phyloP scores from a whole-genome alignment of 2,888 invertebrate genomes.

The Zygaena filipendulae region DNA sequence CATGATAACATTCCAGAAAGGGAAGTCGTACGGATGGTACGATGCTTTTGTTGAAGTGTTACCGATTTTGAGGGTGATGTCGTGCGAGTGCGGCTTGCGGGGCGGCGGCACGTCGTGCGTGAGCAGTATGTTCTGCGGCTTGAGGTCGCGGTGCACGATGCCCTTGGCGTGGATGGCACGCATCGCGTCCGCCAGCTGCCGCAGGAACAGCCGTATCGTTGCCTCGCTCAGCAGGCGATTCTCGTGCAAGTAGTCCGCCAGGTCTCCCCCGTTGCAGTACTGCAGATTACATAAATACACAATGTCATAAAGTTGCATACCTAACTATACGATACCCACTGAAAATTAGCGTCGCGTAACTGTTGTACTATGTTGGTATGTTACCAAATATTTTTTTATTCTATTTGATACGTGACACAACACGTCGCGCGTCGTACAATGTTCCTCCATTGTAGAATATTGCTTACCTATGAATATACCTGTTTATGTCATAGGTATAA shows the following conservation, averaged over 20 bases:
- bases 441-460: no score
- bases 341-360: background rate
- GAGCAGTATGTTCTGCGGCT: conserved; percentile 98
- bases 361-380: no score
- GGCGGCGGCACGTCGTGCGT: conserved; percentile 77
- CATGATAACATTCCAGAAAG: no score
- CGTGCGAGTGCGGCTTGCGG: conserved; percentile 76
- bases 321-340: background rate
- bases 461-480: no score
- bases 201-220: conserved; percentile 93
- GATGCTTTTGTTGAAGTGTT: no score
- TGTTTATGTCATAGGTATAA: no score
- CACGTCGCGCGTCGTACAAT: no score
- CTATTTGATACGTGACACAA: no score
- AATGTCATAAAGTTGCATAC: conserved; percentile 7
- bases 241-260: conserved; percentile 95
- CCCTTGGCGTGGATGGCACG: conserved; percentile 96
- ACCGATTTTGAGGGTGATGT: conserved; percentile 97
- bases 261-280: conserved; percentile 99
- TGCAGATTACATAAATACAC: conserved; percentile 58
- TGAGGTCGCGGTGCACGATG: conserved; percentile 98
- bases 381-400: no score
- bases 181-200: conserved; percentile 98
- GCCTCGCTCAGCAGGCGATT: conserved; percentile 97
- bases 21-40: no score